Conservation (phyloP, 2,113 vertebrate genomes). For the Salvelinus fontinalis region DNA sequence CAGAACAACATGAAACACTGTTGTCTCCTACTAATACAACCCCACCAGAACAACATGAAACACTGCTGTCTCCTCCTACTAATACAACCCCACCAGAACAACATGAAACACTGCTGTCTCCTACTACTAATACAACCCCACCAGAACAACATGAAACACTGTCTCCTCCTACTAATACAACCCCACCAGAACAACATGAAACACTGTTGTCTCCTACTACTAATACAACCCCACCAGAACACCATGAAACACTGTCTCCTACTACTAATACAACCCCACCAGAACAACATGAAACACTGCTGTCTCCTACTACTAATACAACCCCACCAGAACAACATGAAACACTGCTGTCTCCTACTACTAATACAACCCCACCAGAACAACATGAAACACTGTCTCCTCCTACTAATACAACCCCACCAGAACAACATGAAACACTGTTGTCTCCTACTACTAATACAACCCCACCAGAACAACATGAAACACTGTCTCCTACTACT, state of each 20-base stretch:
- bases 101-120: constrained; percentile 1
- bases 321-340: constrained; percentile 4
- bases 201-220: not conserved
- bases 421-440: constrained; percentile 11
- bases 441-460: too few relatives aligned
- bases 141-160: constrained; percentile 14
- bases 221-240: constrained; percentile 14
- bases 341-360: not conserved
- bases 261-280: not conserved
- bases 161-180: too few relatives aligned
- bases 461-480: constrained; percentile 24
- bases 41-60: constrained; percentile 10
- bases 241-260: constrained; percentile 6
- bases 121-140: constrained; percentile 12
- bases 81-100: constrained; percentile 12
- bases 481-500: not conserved
- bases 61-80: not conserved
- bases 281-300: constrained; percentile 8
- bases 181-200: constrained; percentile 26
- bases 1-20: constrained; percentile 20
- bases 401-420: constrained; percentile 10
- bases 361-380: constrained; percentile 6
- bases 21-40: constrained; percentile 13
- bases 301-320: constrained; percentile 5
- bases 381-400: constrained; percentile 1